A percentile compares a stretch with the other conserved stretches of the same genome.
Conservation (phyloP, 1,140 invertebrate species). For the Akabosia matsudoensis region DNA sequence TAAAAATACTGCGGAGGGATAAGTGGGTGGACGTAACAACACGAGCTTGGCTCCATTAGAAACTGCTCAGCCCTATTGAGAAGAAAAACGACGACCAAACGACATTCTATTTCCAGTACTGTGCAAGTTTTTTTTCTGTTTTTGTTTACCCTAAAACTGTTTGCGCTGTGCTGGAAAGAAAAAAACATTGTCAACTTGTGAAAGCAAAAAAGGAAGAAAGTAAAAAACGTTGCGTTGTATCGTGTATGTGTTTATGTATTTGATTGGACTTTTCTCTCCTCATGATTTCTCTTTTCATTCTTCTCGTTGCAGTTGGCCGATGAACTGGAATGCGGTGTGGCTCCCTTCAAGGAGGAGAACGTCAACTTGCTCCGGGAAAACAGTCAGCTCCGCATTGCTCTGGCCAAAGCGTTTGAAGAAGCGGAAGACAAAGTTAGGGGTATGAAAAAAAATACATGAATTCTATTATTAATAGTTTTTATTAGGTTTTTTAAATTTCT, state of each 20-base stretch:
- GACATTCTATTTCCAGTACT: no score
- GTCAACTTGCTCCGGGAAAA: constrained; percentile 39
- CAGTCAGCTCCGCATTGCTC: constrained; percentile 28
- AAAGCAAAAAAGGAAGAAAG: not conserved
- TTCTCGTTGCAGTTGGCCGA: constrained; percentile 38
- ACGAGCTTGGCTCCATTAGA: no score
- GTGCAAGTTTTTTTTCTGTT: no score
- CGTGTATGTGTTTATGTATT: not conserved
- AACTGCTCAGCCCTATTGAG: no score
- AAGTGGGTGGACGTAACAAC: no score
- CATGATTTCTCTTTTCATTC: no score
- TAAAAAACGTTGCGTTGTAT: not conserved
- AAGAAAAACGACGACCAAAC: no score
- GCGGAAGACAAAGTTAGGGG: constrained; percentile 28
- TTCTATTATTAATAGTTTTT: not conserved
- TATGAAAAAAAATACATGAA: not conserved
- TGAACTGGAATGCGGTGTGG: constrained; percentile 38
- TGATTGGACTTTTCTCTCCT: no score
- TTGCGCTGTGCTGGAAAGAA: no score
- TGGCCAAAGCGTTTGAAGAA: constrained; percentile 29
- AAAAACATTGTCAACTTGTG: no score
- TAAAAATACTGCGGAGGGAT: no score
- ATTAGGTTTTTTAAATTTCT: not conserved
- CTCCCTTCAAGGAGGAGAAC: constrained; percentile 39
- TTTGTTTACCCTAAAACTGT: no score